Base-by-base conservation (phyloP, 2,888 invertebrate species). In the Scaptomyza flava region DNA sequence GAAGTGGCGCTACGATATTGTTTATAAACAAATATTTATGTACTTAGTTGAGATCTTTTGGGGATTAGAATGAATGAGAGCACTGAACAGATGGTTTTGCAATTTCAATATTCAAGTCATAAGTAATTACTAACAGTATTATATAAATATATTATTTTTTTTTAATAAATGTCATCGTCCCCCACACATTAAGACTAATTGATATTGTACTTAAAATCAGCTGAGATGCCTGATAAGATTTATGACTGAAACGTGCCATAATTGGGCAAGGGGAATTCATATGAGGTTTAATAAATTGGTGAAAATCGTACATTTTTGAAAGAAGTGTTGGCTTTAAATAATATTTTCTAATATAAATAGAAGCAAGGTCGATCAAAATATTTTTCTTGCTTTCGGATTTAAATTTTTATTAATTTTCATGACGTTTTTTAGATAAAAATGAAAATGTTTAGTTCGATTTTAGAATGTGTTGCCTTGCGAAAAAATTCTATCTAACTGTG, bases 1-100 rank as follows among this genome's bases (percentile, higher is more conserved):
- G 38, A 58, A 43, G 45, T 59, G 58, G 76, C 64, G 71, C 56
- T 53, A 57, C 8, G 33, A 17, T 14, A 30, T 78, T 87, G 59
- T 84, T 84, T 84, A 87, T 69, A 77, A 81, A 78, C 45, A 47
- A 27, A 23, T 7, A n/a, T 41, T 41, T 8, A 33, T 43, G 7
- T n/a, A n/a, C 14, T 17, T 14, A 14, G 36, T 38, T 38, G 36
- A n/a, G n/a, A 8, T 14, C 38, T 38, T 38, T 7, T 7, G 41
- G 41, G 31, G 6, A 23, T 20, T 20, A 17, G 54, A 31, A 63
- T 45, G 57, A 53, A 33, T 52, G 41, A 27, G 23, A 47, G 41
- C 27, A 33, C 8, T 7, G 33, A n/a, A 34, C 47, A 50, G 52
- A 47, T 61, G 51, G 34, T 54, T 54, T 42, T 30, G 7, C 61